Conservation (phyloP, 1,140 invertebrate species). For the Agrypnia vestita region DNA sequence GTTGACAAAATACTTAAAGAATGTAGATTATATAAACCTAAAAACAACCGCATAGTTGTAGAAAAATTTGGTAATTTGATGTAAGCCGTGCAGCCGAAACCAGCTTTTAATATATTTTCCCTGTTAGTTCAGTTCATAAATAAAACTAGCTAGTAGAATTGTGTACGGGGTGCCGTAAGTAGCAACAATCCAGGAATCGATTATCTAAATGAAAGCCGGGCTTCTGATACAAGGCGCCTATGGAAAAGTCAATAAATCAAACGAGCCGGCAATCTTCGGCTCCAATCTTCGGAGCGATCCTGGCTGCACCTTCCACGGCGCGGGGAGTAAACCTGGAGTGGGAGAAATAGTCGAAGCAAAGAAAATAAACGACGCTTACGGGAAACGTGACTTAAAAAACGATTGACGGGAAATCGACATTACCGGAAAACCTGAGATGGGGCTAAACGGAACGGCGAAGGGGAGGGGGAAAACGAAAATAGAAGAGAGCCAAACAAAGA, state of each 20-base stretch:
- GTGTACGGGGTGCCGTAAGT: no score
- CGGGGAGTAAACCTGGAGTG: background rate
- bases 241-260: conserved; percentile 56
- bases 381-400: conserved; percentile 56
- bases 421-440: conserved; percentile 34
- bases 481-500: conserved; percentile 51
- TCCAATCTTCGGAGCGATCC: conserved; percentile 44
- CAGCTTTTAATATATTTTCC: no score
- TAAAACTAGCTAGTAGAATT: no score
- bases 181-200: conserved; percentile 22
- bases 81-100: no score
- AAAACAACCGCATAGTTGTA: no score
- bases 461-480: conserved; percentile 4
- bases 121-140: no score
- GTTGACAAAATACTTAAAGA: no score
- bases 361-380: conserved; percentile 36
- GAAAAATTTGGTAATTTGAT: no score
- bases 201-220: conserved; percentile 39
- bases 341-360: conserved; percentile 14
- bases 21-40: no score
- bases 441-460: conserved; percentile 33
- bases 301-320: conserved; percentile 16
- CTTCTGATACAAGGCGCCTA: conserved; percentile 17
- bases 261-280: conserved; percentile 51
- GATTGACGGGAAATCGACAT: conserved; percentile 48